These are phyloP conservation scores for Pampusana beccarii DNA, from an alignment of 2,113 vertebrate genomes.

Conservation along the genomic window DNA sequence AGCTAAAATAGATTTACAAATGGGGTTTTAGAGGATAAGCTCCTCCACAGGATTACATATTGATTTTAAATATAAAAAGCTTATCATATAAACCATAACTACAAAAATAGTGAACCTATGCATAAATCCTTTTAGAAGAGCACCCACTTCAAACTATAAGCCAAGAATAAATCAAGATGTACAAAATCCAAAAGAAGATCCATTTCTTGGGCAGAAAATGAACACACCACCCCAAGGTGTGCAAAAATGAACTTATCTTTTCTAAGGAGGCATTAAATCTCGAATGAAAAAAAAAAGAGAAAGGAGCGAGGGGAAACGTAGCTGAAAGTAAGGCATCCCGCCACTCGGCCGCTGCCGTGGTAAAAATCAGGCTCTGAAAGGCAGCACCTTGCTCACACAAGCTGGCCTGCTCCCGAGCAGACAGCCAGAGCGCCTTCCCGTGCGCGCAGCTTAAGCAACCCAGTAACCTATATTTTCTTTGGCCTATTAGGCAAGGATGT, in stretches of 20 bases:
- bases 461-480: background rate
- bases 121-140: constrained; percentile 98
- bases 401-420: background rate
- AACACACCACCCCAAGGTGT: constrained; percentile 78
- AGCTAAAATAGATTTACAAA: constrained; percentile 99
- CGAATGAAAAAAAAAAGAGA: background rate
- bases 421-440: background rate
- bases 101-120: constrained; percentile 95
- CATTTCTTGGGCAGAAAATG: constrained; percentile 87
- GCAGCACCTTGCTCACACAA: background rate
- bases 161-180: constrained; percentile 87
- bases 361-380: background rate
- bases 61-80: constrained; percentile 99
- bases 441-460: background rate
- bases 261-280: constrained; percentile 73
- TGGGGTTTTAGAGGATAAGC: constrained; percentile 97
- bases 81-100: constrained; percentile 99
- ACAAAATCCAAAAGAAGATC: constrained; percentile 88
- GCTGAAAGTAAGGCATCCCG: constrained; percentile 38
- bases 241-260: constrained; percentile 78
- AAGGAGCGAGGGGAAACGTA: constrained; percentile 33
- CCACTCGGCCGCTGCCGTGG: background rate
- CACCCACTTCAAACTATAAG: constrained; percentile 90
- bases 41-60: constrained; percentile 99
- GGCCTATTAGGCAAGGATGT: background rate